Evolutionary conservation across 92 coral and sea anemone species (phyloP).

Genomic region (Paragorgia papillata): DNA sequence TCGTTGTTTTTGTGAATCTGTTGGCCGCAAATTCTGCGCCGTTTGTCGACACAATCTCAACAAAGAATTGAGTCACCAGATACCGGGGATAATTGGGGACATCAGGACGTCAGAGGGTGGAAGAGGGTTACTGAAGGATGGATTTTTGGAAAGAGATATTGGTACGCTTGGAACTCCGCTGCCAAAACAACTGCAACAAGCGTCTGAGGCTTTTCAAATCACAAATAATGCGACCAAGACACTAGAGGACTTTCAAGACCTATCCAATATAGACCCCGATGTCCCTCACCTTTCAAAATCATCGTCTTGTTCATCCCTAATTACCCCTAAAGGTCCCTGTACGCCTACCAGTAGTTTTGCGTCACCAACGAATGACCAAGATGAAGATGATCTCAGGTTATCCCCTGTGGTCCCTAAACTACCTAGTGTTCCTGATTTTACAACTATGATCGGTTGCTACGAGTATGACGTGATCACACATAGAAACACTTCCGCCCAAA

Average conservation of each 20-base stretch:
- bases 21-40: conserved; percentile 40
- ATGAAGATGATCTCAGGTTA: neutral
- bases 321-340: neutral
- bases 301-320: neutral
- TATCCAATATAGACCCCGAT: neutral
- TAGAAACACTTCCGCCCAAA: too few relatives aligned
- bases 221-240: neutral
- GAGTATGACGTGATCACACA: too few relatives aligned
- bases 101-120: neutral
- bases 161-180: neutral
- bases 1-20: conserved; percentile 32
- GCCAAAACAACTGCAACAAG: neutral
- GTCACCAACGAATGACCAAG: neutral
- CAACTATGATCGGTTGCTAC: too few relatives aligned
- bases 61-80: conserved; percentile 3
- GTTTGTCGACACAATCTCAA: conserved; percentile 19
- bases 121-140: neutral
- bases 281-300: neutral
- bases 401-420: conserved; percentile 14
- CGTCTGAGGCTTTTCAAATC: neutral
- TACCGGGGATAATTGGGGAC: conserved; percentile 19
- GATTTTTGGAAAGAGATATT: neutral
- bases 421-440: neutral
- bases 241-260: neutral
- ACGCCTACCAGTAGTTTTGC: too few relatives aligned